Conservation (phyloP, 2,888 invertebrate genomes). For the Graphium colonna region DNA sequence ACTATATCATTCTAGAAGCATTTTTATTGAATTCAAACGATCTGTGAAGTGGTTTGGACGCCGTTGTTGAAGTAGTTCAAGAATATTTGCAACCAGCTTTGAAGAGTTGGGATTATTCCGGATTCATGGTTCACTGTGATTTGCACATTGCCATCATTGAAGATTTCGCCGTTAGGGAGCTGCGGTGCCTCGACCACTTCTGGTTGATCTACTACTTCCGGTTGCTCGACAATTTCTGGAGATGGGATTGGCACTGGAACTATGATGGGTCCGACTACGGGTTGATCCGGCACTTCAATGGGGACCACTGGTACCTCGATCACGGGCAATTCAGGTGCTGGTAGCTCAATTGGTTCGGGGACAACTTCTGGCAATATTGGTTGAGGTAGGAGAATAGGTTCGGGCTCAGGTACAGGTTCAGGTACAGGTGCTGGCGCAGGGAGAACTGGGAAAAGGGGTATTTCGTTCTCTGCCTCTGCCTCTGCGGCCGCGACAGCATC, state of each 20-base stretch:
- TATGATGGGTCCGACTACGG: constrained; percentile 10
- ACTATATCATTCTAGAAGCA: background rate
- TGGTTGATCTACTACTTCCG: constrained; percentile 23
- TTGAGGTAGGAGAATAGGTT: background rate
- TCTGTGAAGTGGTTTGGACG: constrained; percentile 46
- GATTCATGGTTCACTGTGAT: constrained; percentile 49
- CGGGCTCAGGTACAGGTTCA: constrained; percentile 12
- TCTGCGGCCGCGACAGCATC: constrained; percentile 41
- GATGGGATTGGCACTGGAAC: too few relatives aligned
- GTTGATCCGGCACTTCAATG: background rate
- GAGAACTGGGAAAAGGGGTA: background rate
- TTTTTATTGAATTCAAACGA: constrained; percentile 28
- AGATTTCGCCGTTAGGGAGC: constrained; percentile 46
- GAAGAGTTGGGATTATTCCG: constrained; percentile 47
- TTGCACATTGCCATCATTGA: constrained; percentile 55
- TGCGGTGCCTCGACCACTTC: constrained; percentile 29
- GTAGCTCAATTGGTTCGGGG: constrained; percentile 1
- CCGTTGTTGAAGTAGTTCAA: constrained; percentile 56
- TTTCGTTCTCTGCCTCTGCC: constrained; percentile 24
- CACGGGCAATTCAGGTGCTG: constrained; percentile 20
- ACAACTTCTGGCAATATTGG: constrained; percentile 12
- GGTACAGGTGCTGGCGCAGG: constrained; percentile 12
- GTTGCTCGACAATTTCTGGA: constrained; percentile 9
- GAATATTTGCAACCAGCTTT: constrained; percentile 56
- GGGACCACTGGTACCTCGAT: constrained; percentile 12